These are phyloP conservation scores for Calephelis virginiensis DNA, from an alignment of 1,140 invertebrate species.

Conservation along the genomic window DNA sequence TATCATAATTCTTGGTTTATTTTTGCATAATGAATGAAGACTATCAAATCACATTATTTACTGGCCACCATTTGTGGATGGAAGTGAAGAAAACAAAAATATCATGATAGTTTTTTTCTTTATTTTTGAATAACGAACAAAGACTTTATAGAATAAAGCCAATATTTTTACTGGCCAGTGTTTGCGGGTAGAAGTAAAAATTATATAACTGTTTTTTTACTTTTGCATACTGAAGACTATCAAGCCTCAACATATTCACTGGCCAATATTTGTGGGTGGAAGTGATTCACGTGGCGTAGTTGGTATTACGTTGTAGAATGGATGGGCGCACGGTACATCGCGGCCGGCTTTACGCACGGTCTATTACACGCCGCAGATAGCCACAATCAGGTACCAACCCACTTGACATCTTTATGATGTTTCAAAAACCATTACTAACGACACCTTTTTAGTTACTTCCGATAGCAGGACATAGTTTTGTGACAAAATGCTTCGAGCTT, in stretches of 20 bases:
- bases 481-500: conserved; percentile 53
- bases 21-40: too few species aligned
- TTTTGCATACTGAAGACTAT: not conserved
- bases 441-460: conserved; percentile 76
- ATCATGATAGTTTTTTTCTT: too few species aligned
- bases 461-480: conserved; percentile 52
- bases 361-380: conserved; percentile 66
- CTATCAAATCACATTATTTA: not conserved
- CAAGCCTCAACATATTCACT: conserved; percentile 8
- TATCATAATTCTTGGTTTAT: too few species aligned
- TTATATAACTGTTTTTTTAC: too few species aligned
- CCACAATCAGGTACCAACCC: conserved; percentile 69
- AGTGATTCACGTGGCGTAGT: conserved; percentile 16
- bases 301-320: conserved; percentile 23
- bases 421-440: conserved; percentile 77
- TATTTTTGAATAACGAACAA: too few species aligned
- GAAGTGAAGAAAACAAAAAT: not conserved
- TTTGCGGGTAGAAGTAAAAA: too few species aligned
- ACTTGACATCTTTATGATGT: conserved; percentile 76
- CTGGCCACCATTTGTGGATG: conserved; percentile 18
- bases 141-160: too few species aligned
- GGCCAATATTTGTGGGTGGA: conserved; percentile 19
- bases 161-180: too few species aligned
- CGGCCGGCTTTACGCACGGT: conserved; percentile 48
- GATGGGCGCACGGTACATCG: conserved; percentile 37